Percentiles rank a stretch among this genome's conserved stretches.
These are phyloP conservation scores for Luscinia luscinia DNA, from an alignment of 2,797 vertebrate genomes.

Conservation along the genomic window DNA sequence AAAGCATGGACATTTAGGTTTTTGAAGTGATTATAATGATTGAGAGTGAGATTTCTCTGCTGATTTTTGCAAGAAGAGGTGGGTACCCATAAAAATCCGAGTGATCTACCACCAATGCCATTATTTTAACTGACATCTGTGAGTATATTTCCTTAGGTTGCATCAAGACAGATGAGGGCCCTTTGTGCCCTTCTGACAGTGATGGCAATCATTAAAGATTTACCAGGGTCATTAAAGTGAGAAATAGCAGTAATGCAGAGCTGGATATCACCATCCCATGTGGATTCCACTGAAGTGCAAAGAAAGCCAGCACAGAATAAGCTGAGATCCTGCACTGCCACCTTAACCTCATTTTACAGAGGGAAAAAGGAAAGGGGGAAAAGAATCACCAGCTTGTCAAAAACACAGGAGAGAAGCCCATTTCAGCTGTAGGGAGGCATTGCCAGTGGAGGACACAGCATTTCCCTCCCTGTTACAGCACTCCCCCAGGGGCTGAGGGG, in stretches of 20 bases:
- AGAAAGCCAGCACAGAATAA: not conserved
- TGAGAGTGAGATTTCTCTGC: not conserved
- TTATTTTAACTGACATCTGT: slow-evolving; percentile 67
- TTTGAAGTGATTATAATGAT: not conserved
- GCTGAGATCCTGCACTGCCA: not conserved
- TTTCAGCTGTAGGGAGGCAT: not conserved
- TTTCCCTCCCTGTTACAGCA: not conserved
- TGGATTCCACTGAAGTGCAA: slow-evolving; percentile 23
- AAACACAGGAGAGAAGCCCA: not conserved
- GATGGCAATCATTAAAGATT: slow-evolving; percentile 66
- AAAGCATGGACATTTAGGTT: not conserved
- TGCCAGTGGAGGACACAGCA: not conserved
- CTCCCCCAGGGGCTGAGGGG: fast-evolving
- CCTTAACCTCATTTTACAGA: slow-evolving; percentile 3
- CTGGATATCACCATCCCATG: slow-evolving; percentile 21
- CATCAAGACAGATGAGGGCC: slow-evolving; percentile 19
- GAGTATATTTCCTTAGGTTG: slow-evolving; percentile 6
- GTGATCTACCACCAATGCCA: slow-evolving; percentile 10
- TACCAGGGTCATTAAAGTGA: slow-evolving; percentile 69
- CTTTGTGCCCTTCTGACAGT: slow-evolving; percentile 59
- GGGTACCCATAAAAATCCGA: slow-evolving; percentile 25
- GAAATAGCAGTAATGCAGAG: slow-evolving; percentile 58
- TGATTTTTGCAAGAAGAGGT: slow-evolving; percentile 14
- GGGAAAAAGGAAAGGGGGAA: not conserved
- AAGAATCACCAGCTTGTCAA: not conserved